A percentile compares a stretch with the other conserved stretches of the same genome.
phyloP scores from a whole-genome alignment of 2,888 invertebrate species.

The Hemaris fuciformis region DNA sequence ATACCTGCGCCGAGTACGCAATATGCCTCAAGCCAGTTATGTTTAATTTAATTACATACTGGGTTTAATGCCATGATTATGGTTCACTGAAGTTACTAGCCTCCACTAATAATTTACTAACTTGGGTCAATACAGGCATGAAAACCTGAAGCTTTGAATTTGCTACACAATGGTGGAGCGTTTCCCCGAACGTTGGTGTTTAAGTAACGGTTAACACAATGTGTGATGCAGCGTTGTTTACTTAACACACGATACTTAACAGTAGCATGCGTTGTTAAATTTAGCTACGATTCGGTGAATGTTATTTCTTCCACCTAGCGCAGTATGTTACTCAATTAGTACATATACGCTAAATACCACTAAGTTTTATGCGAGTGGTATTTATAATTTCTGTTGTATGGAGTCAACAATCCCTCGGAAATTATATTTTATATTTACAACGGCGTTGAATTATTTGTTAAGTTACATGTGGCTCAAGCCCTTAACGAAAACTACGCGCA shows the following conservation, averaged over 20 bases:
- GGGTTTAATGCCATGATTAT: background rate
- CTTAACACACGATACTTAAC: slow-evolving; percentile 50
- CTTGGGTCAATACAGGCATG: background rate
- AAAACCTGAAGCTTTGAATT: background rate
- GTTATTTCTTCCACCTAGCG: slow-evolving; percentile 48
- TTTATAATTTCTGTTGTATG: background rate
- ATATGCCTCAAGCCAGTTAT: background rate
- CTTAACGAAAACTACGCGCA: too few relatives aligned
- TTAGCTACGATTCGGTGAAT: slow-evolving; percentile 52
- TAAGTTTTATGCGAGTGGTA: slow-evolving; percentile 14
- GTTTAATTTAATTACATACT: background rate
- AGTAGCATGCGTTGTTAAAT: slow-evolving; percentile 61
- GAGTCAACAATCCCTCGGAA: background rate
- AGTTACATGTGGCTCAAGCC: background rate
- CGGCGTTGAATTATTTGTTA: background rate
- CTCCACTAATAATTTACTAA: background rate
- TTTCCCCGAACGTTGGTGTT: slow-evolving; percentile 47
- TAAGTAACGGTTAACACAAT: slow-evolving; percentile 53
- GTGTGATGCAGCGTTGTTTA: slow-evolving; percentile 57
- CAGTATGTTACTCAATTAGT: slow-evolving; percentile 47
- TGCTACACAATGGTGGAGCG: slow-evolving; percentile 28
- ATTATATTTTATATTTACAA: background rate
- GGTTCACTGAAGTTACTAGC: background rate
- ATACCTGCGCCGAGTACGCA: background rate
- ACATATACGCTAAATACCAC: slow-evolving; percentile 37